Evolutionary conservation across 92 coral and sea anemone species (phyloP), one percentile per base, ranked within the genome.

Genomic region (Porites evermanni): DNA sequence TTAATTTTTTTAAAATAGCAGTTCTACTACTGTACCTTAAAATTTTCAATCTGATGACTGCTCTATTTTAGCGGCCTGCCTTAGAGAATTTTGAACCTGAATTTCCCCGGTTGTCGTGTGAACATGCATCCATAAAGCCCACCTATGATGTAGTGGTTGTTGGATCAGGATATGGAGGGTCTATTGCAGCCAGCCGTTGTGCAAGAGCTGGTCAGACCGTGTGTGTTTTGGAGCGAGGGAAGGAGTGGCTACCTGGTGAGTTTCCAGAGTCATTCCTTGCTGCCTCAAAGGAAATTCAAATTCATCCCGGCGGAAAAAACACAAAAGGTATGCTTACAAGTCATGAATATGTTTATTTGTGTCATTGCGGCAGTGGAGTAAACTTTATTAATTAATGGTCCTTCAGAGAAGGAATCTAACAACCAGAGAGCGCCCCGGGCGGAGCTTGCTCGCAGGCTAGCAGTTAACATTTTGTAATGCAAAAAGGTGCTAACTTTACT

Each of bases 161-260:
- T 53, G 94, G 94, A 53, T 91, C 94, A 52, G 94, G 94, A 0
- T 91, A 91, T 64, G 94, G 94, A n/a, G 94, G 88, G 18, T 84
- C 94, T 20, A 91, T 91, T 72, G 94, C 94, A 4, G 94, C 94
- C 2, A 87, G 91, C 78, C 94, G 94, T 52, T 63, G 85, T 63
- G 91, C 94, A 29, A 54, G 94, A 79, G 94, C 91, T 12, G 94
- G 94, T 16, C 88, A 87, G 59, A 52, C 82, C 12, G 89, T 87
- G 56, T 91, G 94, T 56, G 81, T 91, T 44, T 68, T 91, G 70
- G 94, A 91, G 78, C 84, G 91, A 64, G 94, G 94, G 13, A 91
- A 91, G 89, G 94, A 91, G 85, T 91, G 94, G 94, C 67, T 78
- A 79, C 94, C 94, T 51, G 94, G 94, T 19, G 94, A 91, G 47